These are phyloP conservation scores for Drosophila bocki DNA, from an alignment of 1,140 invertebrate genomes.

Conservation along the genomic window DNA sequence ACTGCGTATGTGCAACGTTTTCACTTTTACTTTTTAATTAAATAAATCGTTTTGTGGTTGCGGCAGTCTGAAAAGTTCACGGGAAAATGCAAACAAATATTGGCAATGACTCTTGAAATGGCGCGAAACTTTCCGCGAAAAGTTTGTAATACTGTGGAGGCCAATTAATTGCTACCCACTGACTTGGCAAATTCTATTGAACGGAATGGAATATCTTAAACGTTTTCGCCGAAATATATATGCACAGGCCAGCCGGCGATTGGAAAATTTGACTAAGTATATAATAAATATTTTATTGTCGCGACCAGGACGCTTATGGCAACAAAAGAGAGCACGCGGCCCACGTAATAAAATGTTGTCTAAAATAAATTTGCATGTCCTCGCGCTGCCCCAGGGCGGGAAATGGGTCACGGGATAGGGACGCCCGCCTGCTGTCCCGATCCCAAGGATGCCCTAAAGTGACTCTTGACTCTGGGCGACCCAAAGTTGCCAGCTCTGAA, in stretches of 20 bases:
- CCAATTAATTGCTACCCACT: constrained; percentile 63
- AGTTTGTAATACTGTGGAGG: constrained; percentile 40
- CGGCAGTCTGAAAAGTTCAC: constrained; percentile 59
- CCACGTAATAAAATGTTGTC: constrained; percentile 22
- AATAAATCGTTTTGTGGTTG: constrained; percentile 1
- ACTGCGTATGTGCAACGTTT: constrained; percentile 56
- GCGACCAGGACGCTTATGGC: neutral
- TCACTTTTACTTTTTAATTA: constrained; percentile 41
- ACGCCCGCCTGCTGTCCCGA: neutral
- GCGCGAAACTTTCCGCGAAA: constrained; percentile 28
- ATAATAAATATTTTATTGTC: constrained; percentile 48
- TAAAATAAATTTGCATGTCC: constrained; percentile 41
- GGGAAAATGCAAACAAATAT: constrained; percentile 43
- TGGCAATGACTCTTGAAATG: constrained; percentile 59
- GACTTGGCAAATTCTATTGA: constrained; percentile 54
- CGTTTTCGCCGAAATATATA: constrained; percentile 11
- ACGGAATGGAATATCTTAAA: constrained; percentile 4
- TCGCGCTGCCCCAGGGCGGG: neutral
- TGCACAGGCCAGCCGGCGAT: constrained; percentile 13
- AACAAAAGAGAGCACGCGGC: constrained; percentile 1
- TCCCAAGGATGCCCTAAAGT: constrained; percentile 43
- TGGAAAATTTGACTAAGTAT: constrained; percentile 25
- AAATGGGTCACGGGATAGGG: constrained; percentile 1
- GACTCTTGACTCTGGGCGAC: constrained; percentile 11
- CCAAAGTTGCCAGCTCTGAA: constrained; percentile 4